Evolutionary conservation across 2,888 invertebrate species (phyloP), one percentile per base, ranked within the genome.

Genomic region (Phyllotreta striolata): DNA sequence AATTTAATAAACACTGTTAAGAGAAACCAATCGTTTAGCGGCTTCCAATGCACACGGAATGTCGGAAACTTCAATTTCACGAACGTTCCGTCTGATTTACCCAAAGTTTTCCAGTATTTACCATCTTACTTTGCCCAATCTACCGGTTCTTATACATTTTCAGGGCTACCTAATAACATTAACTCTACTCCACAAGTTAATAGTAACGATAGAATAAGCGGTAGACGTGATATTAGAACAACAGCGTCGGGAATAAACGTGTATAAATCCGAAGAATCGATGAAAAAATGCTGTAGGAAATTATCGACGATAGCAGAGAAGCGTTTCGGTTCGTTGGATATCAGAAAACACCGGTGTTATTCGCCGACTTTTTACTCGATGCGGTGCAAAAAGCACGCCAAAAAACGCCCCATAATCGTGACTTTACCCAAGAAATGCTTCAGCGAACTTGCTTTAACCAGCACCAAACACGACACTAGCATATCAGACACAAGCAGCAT

Each of bases 401-500:
- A 80, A 66, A 80, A 77, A 66, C 70, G 80, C 13, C 78, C 81
- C 6, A 71, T 81, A 14, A 75, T 82, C 44, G 81, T 80, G 61
- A 78, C 81, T 5, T 58, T 81, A 14, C 79, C 81, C 3, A 80
- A 79, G 64, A 77, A 76, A 69, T 73, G 72, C 47, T 70, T 76
- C 35, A 73, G 69, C 52, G 72, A 73, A 24, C 13, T 71, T 34
- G 62, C 70, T 40, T 38, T 64, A 12, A 10, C 49, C 3, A 56
- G 55, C 6, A 49, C 12, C 12, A 24, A 49, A n/a, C 62, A 69
- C 24, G 69, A 66, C 10, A 55, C 75, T 80, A 76, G 78, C 66
- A 74, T 79, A 0, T 81, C 81, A 65, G 82, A 83, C 64, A 88
- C 87, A 46, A 89, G 89, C 76, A 88, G 88, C 10, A 88, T 88